Percentiles rank a stretch among this genome's conserved stretches.
These are phyloP conservation scores for Hydroisotoma schaefferi DNA, from an alignment of 2,888 invertebrate genomes.

Conservation along the genomic window DNA sequence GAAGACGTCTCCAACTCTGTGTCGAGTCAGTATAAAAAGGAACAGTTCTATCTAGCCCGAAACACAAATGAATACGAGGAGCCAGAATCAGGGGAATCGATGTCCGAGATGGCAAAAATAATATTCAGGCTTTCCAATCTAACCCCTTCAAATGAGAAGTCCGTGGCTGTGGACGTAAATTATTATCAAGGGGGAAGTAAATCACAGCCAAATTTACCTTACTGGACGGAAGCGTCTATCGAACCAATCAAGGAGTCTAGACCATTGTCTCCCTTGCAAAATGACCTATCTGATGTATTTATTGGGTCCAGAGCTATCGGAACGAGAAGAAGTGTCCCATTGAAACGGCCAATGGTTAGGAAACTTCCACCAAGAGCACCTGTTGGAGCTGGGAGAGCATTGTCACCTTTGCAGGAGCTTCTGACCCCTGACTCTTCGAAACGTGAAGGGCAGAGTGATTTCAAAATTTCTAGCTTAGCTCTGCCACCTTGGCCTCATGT, in stretches of 20 bases:
- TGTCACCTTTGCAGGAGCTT: conserved; percentile 29
- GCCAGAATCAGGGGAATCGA: conserved; percentile 17
- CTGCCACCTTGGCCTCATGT: not conserved
- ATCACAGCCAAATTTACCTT: not conserved
- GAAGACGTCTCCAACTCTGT: not conserved
- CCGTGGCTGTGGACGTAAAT: not conserved
- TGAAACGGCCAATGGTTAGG: conserved; percentile 13
- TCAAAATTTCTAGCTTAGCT: no score
- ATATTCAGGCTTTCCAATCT: conserved; percentile 37
- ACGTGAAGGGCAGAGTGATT: not conserved
- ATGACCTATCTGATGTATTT: not conserved
- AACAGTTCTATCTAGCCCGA: not conserved
- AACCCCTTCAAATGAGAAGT: conserved; percentile 8
- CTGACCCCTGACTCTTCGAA: conserved; percentile 26
- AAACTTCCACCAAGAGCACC: not conserved
- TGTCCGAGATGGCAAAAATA: conserved; percentile 40
- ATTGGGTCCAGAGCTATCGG: not conserved
- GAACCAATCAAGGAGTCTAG: conserved; percentile 22
- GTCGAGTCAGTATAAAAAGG: not conserved
- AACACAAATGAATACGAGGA: not conserved
- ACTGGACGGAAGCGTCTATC: not conserved
- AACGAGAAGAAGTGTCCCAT: conserved; percentile 16
- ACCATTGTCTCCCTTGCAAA: conserved; percentile 32
- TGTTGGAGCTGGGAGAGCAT: conserved; percentile 13
- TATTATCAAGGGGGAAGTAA: not conserved